Evolutionary conservation across 1,140 invertebrate species (phyloP), one percentile per base, ranked within the genome.

Genomic region (Drosophila pallidifrons): DNA sequence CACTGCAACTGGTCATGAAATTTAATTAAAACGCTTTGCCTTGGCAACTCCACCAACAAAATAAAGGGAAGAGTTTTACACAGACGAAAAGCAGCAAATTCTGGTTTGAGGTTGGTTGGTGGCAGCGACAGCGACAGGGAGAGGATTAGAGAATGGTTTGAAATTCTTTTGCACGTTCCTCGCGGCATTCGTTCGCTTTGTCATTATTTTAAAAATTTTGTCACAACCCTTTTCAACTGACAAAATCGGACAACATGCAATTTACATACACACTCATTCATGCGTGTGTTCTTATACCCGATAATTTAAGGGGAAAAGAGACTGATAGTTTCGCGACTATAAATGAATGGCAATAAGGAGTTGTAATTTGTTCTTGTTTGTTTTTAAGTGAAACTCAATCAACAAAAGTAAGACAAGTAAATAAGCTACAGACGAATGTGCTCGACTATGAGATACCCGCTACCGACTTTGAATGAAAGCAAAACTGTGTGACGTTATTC

Each of bases 171-270:
- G 57, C 74, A 75, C 20, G 61, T 70, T 66, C 20, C 70, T 47
- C 45, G 5, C 25, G 45, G 30, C 63, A 49, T 67, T 76, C 58
- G 49, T 80, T 86, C 61, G 76, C 74, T 77, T 87, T 87, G 58
- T 87, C 82, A 87, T 87, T 87, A 87, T 82, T 87, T 80, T 87
- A 82, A 80, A 82, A 77, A 87, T 82, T 79, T 79, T 82, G 76
- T 77, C 79, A 65, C 77, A 80, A 87, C 83, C 82, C 83, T 87
- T 87, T 82, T 82, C 82, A 86, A 80, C 82, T 82, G 82, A 76
- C 82, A 87, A 87, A 79, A 86, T 78, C 70, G 74, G 46, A 46
- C 15, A 60, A 79, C 65, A 79, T 58, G 45, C 49, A 51, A 25
- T 30, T 52, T 46, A 28, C 68, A 65, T 35, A 47, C 43, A 47